phyloP scores from a whole-genome alignment of 2,113 vertebrate genomes.

The Oreochromis aureus region DNA sequence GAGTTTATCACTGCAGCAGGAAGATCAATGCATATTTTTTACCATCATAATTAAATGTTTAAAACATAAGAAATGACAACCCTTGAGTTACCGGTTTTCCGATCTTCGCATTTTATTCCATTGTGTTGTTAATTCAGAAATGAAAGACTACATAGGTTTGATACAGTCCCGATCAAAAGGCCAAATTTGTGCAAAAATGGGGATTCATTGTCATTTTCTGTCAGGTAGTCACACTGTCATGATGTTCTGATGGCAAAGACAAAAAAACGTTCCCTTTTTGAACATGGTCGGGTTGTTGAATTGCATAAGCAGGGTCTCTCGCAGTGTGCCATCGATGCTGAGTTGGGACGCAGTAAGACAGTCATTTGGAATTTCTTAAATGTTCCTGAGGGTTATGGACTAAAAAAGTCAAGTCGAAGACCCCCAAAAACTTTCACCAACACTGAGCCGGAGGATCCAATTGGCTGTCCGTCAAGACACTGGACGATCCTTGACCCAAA shows the following conservation, averaged over 20 bases:
- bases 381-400: not conserved
- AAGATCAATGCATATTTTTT: not conserved
- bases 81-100: not conserved
- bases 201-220: not conserved
- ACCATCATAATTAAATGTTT: not conserved
- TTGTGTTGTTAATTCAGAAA: not conserved
- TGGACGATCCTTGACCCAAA: not conserved
- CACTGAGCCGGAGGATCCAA: not conserved
- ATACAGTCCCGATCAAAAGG: not conserved
- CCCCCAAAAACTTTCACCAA: not conserved
- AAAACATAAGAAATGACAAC: not conserved
- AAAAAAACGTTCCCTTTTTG: not conserved
- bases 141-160: not conserved
- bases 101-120: not conserved
- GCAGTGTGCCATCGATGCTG: accelerated
- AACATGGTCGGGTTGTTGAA: not conserved
- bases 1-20: not conserved
- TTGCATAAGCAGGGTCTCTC: not conserved
- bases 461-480: not conserved
- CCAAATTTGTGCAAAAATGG: not conserved
- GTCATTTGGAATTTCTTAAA: not conserved
- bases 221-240: not conserved
- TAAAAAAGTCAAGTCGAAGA: not conserved
- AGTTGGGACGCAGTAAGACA: not conserved
- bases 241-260: not conserved